These are phyloP conservation scores for Myathropa florea DNA, from an alignment of 2,888 invertebrate species.

Conservation along the genomic window DNA sequence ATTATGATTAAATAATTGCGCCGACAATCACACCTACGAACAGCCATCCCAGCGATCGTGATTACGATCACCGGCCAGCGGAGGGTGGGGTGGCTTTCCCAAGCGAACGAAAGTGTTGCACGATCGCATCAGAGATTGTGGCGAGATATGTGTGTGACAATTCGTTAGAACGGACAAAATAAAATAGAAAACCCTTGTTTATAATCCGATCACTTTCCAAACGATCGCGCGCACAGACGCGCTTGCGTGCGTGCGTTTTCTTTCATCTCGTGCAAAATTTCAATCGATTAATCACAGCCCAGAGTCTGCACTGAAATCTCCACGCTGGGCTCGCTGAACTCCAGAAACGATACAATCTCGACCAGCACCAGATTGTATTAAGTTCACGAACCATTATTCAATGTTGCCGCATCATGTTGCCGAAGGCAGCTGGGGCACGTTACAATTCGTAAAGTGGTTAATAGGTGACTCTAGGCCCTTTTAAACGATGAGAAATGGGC, in stretches of 20 bases:
- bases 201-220: not conserved
- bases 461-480: conserved; percentile 19
- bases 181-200: not conserved
- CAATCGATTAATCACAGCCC: conserved; percentile 43
- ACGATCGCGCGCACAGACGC: not conserved
- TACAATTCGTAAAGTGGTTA: conserved; percentile 42
- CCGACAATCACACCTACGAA: not conserved
- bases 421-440: not conserved
- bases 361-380: conserved; percentile 28
- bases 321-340: not conserved
- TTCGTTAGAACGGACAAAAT: conserved; percentile 39
- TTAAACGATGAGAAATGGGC: conserved; percentile 60
- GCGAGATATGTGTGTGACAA: conserved; percentile 33
- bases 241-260: not conserved
- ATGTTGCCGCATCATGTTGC: conserved; percentile 67
- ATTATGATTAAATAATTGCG: conserved; percentile 57
- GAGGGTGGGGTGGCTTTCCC: not conserved
- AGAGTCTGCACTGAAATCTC: conserved; percentile 29
- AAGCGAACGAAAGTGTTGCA: conserved; percentile 53
- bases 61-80: too few species aligned
- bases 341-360: conserved; percentile 37
- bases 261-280: conserved; percentile 32
- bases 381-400: conserved; percentile 55
- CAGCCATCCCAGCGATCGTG: not conserved
- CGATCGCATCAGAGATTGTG: conserved; percentile 11